Evolutionary conservation across 2,797 vertebrate species (phyloP), one percentile per base, ranked within the genome.

Genomic region (Cetoscarus ocellatus): DNA sequence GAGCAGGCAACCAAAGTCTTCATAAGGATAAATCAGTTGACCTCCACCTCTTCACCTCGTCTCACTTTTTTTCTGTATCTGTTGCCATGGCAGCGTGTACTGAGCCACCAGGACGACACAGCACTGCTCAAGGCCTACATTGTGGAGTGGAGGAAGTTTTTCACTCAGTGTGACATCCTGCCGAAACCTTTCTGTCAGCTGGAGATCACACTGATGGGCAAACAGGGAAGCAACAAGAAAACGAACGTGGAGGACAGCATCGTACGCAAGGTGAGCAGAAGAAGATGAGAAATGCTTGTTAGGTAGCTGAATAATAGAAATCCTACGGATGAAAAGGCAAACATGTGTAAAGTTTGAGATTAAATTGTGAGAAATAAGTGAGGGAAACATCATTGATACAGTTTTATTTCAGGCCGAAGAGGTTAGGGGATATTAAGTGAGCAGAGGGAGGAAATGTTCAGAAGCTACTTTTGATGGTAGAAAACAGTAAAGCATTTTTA

Each of bases 71-170:
- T 36, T 11, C n/a, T n/a, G n/a, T 4, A 12, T 61, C 11, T 71
- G 39, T 79, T 64, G 43, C 52, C 49, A 42, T 50, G 72, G 40
- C 89, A 99, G 98, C 94, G 97, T 84, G 98, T 99, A 76, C 90
- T 99, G 88, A 99, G 98, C 89, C 97, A 99, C 90, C 98, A 99
- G 87, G 97, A 99, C 69, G 98, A 99, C 88, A 98, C 98, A 0
- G 98, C 97, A 6, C 93, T 99, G 42, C 94, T 99, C 7, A 99
- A 99, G 91, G 97, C 97, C 1, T 99, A 99, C 83, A 99, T 98
- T 7, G 96, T 96, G 60, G 98, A 99, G 91, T 99, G 98, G 98
- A 95, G 98, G 87, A 99, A 99, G 94, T 99, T 99, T 92, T 99
- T 99, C 92, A 99, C 97, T 0, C 98, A 99, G 67, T 99, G 98